phyloP scores from a whole-genome alignment of 2,888 invertebrate species.

The Drosophila colorata region DNA sequence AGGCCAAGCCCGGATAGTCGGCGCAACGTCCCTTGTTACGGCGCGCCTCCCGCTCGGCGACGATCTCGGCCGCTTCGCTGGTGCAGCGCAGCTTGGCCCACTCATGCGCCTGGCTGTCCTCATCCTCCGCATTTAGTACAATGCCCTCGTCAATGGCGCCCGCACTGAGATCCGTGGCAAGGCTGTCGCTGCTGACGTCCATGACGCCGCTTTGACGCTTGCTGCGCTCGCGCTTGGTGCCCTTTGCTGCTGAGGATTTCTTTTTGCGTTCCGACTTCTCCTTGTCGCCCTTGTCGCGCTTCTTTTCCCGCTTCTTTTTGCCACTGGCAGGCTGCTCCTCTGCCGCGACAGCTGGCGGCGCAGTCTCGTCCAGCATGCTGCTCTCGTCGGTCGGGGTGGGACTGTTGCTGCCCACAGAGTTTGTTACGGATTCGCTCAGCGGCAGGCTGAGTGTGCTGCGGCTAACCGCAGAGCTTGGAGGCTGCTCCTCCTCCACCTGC shows the following conservation, averaged over 20 bases:
- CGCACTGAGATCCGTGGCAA: conserved; percentile 69
- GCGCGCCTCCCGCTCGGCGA: conserved; percentile 93
- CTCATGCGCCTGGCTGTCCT: conserved; percentile 92
- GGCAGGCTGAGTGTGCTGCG: conserved; percentile 79
- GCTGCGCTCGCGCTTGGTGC: conserved; percentile 67
- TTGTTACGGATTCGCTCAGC: conserved; percentile 79
- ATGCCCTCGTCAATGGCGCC: conserved; percentile 86
- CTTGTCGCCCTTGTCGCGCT: conserved; percentile 67
- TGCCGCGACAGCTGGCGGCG: conserved; percentile 21
- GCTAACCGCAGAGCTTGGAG: conserved; percentile 22
- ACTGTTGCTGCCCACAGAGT: conserved; percentile 83
- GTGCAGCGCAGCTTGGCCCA: conserved; percentile 94
- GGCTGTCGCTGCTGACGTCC: conserved; percentile 71
- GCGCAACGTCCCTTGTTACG: conserved; percentile 92
- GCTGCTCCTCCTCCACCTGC: conserved; percentile 35
- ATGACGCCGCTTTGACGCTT: conserved; percentile 63
- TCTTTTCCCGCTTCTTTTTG: conserved; percentile 63
- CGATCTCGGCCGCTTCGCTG: conserved; percentile 94
- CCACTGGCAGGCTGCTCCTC: conserved; percentile 12
- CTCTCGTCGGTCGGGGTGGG: conserved; percentile 85
- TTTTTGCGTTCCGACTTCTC: conserved; percentile 79
- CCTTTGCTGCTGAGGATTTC: conserved; percentile 55
- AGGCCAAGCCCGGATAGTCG: conserved; percentile 96
- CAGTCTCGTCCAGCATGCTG: conserved; percentile 81
- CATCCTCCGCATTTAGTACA: conserved; percentile 86